Conservation (phyloP, 2,888 invertebrate genomes). For the Iselma pallidipennis region DNA sequence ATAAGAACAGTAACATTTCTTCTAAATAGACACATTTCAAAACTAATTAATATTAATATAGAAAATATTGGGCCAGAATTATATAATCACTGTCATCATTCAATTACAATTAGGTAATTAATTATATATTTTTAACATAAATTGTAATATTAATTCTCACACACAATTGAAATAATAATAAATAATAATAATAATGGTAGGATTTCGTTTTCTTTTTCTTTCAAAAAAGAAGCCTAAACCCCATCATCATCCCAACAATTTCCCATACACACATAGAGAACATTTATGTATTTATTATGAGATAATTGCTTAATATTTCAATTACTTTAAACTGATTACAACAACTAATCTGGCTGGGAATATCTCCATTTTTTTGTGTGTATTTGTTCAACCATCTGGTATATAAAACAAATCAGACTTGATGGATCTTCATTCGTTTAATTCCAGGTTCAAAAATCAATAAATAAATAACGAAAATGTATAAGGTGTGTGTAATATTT, state of each 20-base stretch:
- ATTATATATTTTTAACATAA: background rate
- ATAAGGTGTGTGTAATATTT: background rate
- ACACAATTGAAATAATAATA: conserved; percentile 1
- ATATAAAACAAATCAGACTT: background rate
- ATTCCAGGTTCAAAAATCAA: background rate
- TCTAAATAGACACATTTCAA: conserved; percentile 11
- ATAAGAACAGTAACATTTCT: conserved; percentile 1
- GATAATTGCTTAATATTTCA: background rate
- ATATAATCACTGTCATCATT: conserved; percentile 11
- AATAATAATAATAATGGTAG: background rate
- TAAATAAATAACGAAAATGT: background rate
- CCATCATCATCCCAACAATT: background rate
- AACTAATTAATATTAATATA: conserved; percentile 18
- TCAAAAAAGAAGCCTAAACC: no score
- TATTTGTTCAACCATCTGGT: background rate
- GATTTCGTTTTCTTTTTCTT: background rate
- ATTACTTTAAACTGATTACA: background rate
- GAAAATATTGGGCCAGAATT: conserved; percentile 7
- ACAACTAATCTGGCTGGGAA: background rate
- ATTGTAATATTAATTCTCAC: background rate
- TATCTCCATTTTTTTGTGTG: background rate
- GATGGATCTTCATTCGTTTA: background rate
- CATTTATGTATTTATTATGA: background rate
- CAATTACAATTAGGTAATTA: conserved; percentile 2
- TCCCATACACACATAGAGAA: background rate